Percentiles rank a stretch among this genome's conserved stretches.
These are phyloP conservation scores for Pegoplata infirma DNA, from an alignment of 2,888 invertebrate genomes.

Conservation along the genomic window DNA sequence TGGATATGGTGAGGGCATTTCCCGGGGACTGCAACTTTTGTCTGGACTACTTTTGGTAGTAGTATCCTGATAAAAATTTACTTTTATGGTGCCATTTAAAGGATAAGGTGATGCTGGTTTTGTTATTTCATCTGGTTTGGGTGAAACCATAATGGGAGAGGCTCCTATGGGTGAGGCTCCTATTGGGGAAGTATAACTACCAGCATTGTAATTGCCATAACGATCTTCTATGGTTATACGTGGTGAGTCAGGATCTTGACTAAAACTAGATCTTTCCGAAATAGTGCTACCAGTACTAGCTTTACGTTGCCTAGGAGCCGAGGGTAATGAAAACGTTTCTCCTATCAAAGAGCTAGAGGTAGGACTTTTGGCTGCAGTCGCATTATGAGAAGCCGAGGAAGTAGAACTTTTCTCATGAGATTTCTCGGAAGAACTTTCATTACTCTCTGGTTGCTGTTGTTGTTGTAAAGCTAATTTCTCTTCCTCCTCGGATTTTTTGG, in stretches of 20 bases:
- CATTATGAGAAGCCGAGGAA: slow-evolving; percentile 49
- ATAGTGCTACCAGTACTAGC: slow-evolving; percentile 89
- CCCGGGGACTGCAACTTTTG: slow-evolving; percentile 89
- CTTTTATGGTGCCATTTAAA: slow-evolving; percentile 90
- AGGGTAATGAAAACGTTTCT: slow-evolving; percentile 75
- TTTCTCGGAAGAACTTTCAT: slow-evolving; percentile 52
- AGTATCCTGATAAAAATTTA: slow-evolving; percentile 94
- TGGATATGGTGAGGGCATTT: slow-evolving; percentile 82
- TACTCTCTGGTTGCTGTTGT: slow-evolving; percentile 42
- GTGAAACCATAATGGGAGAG: slow-evolving; percentile 86
- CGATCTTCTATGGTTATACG: slow-evolving; percentile 82
- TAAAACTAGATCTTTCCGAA: slow-evolving; percentile 88
- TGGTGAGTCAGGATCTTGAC: slow-evolving; percentile 87
- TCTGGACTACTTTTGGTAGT: slow-evolving; percentile 90
- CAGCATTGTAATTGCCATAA: slow-evolving; percentile 82
- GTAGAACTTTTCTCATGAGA: slow-evolving; percentile 53
- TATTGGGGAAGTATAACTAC: slow-evolving; percentile 86
- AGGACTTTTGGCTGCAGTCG: slow-evolving; percentile 69
- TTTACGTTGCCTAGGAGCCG: slow-evolving; percentile 81
- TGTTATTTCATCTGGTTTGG: slow-evolving; percentile 82
- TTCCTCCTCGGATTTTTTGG: slow-evolving; percentile 82
- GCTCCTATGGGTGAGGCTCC: slow-evolving; percentile 80
- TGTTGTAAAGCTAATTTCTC: slow-evolving; percentile 70
- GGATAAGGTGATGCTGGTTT: slow-evolving; percentile 83
- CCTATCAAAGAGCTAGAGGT: slow-evolving; percentile 62